A percentile compares a stretch with the other conserved stretches of the same genome.
These are phyloP conservation scores for Pluvialis apricaria DNA, from an alignment of 2,113 vertebrate species.

Conservation along the genomic window DNA sequence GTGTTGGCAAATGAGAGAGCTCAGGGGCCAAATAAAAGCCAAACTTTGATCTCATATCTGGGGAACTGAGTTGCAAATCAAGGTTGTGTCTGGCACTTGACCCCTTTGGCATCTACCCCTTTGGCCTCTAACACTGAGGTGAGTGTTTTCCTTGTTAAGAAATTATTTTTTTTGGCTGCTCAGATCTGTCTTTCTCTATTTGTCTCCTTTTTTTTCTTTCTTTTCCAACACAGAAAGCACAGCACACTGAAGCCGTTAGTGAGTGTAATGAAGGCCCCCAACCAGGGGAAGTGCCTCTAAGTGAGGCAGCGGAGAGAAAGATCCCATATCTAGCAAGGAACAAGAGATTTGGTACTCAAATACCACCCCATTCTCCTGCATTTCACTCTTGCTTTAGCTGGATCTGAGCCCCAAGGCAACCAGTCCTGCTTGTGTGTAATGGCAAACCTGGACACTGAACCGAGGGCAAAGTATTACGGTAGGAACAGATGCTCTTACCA, in stretches of 20 bases:
- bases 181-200: neutral
- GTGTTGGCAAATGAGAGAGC: neutral
- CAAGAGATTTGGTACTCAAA: neutral
- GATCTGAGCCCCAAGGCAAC: neutral
- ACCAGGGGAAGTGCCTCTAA: neutral
- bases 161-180: neutral
- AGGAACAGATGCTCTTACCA: neutral
- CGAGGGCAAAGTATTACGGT: neutral
- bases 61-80: neutral
- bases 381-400: neutral
- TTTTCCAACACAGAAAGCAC: neutral
- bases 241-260: neutral
- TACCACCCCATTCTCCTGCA: neutral
- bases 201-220: neutral
- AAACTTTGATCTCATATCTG: neutral
- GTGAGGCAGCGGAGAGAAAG: neutral
- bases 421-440: rapidly evolving
- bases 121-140: neutral
- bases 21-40: neutral
- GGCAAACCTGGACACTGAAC: neutral
- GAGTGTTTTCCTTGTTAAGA: neutral
- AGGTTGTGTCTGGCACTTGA: neutral
- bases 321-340: neutral
- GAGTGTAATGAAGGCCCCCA: rapidly evolving
- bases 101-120: neutral